Conservation (phyloP, 92 coral and sea anemone genomes). For the Palythoa grandis region DNA sequence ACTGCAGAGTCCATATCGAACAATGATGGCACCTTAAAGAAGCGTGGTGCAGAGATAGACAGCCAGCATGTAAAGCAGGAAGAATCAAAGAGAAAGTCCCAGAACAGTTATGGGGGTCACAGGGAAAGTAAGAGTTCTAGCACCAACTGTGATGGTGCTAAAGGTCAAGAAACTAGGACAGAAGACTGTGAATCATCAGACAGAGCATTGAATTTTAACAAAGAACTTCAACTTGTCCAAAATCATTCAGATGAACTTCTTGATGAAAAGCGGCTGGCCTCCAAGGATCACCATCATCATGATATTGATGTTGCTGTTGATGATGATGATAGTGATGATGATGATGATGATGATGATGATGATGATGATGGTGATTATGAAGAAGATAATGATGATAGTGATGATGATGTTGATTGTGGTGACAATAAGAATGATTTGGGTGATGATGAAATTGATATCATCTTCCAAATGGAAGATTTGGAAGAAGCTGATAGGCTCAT, state of each 20-base stretch:
- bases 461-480: slow-evolving; percentile 42
- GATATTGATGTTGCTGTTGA: background rate
- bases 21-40: background rate
- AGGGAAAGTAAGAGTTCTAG: background rate
- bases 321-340: background rate
- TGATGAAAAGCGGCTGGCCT: background rate
- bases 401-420: slow-evolving; percentile 11
- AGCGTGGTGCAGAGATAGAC: background rate
- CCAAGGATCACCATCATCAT: background rate
- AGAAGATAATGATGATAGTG: background rate
- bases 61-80: background rate
- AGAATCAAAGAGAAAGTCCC: background rate
- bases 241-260: background rate
- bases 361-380: background rate
- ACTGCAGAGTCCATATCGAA: no score
- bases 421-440: background rate
- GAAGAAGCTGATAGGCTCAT: background rate
- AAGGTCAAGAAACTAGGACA: background rate
- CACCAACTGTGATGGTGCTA: background rate
- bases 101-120: background rate
- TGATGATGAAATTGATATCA: slow-evolving; percentile 35
- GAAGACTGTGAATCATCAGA: background rate
- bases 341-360: background rate
- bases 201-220: background rate
- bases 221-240: background rate